Evolutionary conservation across 2,113 vertebrate genomes (phyloP), one percentile per base, ranked within the genome.

Genomic region (Cranoglanis bouderius): DNA sequence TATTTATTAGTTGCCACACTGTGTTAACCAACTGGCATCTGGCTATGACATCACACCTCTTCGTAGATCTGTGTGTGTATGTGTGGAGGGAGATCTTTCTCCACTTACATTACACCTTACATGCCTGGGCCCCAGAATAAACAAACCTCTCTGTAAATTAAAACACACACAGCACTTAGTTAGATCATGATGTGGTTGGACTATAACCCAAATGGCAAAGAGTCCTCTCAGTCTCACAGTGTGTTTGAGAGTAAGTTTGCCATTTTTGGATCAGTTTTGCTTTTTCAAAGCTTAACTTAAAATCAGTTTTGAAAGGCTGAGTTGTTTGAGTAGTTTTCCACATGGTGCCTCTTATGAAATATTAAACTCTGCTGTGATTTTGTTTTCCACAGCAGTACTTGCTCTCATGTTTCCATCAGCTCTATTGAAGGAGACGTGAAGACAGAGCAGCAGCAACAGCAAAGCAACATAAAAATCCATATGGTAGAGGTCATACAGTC

Each of bases 301-400:
- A 82, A 61, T 77, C 67, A 74, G 40, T 63, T 84, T 59, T 88
- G 82, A 88, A 81, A 84, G 87, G 65, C 53, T 83, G 53, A 85
- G 63, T 51, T 51, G 65, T 70, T 72, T 85, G 61, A 85, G 81
- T 84, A 75, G 81, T 88, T 88, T 88, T 88, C 87, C 87, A 88
- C 81, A 88, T 84, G 87, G 87, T 61, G 75, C 74, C 85, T 63
- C 74, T 78, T 59, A 87, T 87, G 82, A 83, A 82, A 84, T 61
- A 55, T 88, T 88, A 70, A 67, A 70, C 84, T 67, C 84, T 35
- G n/a, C 63, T 72, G 84, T 72, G 84, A 85, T 85, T 85, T 53
- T 21, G 65, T 85, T 85, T 70, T 72, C 84, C 65, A 70, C 84
- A 51, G 84, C 46, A 88, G 87, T 51, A 74, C 87, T 75, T 70